phyloP scores from a whole-genome alignment of 2,888 invertebrate species.

The Merodon equestris region DNA sequence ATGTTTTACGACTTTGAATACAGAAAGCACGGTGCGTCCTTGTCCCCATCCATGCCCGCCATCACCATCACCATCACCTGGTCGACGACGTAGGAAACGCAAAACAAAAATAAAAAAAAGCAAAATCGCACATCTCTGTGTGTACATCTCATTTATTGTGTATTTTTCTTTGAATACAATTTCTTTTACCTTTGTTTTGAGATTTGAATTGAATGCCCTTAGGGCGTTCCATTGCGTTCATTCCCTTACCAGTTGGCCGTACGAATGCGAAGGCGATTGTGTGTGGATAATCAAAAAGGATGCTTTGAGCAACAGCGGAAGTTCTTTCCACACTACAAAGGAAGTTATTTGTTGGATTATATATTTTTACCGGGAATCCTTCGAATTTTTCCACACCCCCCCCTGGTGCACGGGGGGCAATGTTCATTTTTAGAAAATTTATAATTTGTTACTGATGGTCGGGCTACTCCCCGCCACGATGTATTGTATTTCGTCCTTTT shows the following conservation, averaged over 20 bases:
- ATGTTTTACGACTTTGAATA: slow-evolving; percentile 21
- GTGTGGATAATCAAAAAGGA: slow-evolving; percentile 66
- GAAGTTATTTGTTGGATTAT: slow-evolving; percentile 66
- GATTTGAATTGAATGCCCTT: slow-evolving; percentile 57
- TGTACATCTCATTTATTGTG: slow-evolving; percentile 13
- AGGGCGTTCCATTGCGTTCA: slow-evolving; percentile 30
- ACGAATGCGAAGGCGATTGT: slow-evolving; percentile 46
- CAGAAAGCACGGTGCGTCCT: not conserved
- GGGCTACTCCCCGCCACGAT: slow-evolving; percentile 6
- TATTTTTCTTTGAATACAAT: slow-evolving; percentile 8
- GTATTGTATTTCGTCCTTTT: slow-evolving; percentile 21
- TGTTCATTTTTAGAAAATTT: slow-evolving; percentile 55
- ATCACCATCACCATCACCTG: too few relatives aligned
- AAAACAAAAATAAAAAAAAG: not conserved
- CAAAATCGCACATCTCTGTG: slow-evolving; percentile 8
- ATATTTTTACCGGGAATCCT: slow-evolving; percentile 24
- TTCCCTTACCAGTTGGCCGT: slow-evolving; percentile 4
- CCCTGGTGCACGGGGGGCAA: slow-evolving; percentile 10
- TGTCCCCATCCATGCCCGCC: too few relatives aligned
- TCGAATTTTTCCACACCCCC: slow-evolving; percentile 1
- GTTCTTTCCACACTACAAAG: slow-evolving; percentile 67
- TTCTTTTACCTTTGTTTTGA: slow-evolving; percentile 40
- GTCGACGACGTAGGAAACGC: too few relatives aligned
- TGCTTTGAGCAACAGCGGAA: slow-evolving; percentile 67
- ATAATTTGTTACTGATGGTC: slow-evolving; percentile 52